A percentile compares a stretch with the other conserved stretches of the same genome.
These are phyloP conservation scores for Lordiphosa andalusiaca DNA, from an alignment of 2,888 invertebrate species.

Conservation along the genomic window DNA sequence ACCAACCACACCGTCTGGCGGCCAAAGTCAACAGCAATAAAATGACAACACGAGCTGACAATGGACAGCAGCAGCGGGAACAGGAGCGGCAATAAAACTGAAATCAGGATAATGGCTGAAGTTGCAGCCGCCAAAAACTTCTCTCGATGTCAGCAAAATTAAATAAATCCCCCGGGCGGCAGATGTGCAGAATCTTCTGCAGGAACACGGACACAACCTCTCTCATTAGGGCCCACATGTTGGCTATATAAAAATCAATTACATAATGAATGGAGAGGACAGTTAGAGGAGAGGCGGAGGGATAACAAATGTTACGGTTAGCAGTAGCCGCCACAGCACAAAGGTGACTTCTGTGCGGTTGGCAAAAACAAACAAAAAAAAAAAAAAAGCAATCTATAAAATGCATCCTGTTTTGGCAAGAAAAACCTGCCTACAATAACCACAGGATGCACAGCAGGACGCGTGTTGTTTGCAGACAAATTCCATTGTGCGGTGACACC, in stretches of 20 bases:
- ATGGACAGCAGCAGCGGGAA: slow-evolving; percentile 31
- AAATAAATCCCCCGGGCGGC: slow-evolving; percentile 65
- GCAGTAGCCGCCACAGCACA: slow-evolving; percentile 26
- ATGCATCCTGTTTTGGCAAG: slow-evolving; percentile 39
- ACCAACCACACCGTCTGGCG: slow-evolving; percentile 16
- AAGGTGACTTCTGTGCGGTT: slow-evolving; percentile 70
- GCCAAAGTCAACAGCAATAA: slow-evolving; percentile 71
- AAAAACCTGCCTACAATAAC: slow-evolving; percentile 27
- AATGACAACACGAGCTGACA: slow-evolving; percentile 62
- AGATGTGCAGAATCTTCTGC: slow-evolving; percentile 51
- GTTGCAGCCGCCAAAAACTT: slow-evolving; percentile 21
- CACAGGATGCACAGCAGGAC: slow-evolving; percentile 64
- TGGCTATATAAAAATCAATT: slow-evolving; percentile 68
- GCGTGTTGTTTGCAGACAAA: slow-evolving; percentile 34
- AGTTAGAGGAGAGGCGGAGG: not conserved
- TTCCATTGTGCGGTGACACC: slow-evolving; percentile 21
- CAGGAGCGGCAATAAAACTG: slow-evolving; percentile 65
- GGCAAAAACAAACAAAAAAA: slow-evolving; percentile 43
- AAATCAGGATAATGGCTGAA: slow-evolving; percentile 72
- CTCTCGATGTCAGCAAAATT: slow-evolving; percentile 65
- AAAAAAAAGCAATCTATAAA: slow-evolving; percentile 38
- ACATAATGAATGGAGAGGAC: slow-evolving; percentile 61
- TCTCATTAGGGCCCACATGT: slow-evolving; percentile 21
- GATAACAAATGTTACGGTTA: slow-evolving; percentile 6
- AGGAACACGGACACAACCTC: not conserved